Evolutionary conservation across 2,888 invertebrate species (phyloP), one percentile per base, ranked within the genome.

Genomic region (Girardia tigrina): DNA sequence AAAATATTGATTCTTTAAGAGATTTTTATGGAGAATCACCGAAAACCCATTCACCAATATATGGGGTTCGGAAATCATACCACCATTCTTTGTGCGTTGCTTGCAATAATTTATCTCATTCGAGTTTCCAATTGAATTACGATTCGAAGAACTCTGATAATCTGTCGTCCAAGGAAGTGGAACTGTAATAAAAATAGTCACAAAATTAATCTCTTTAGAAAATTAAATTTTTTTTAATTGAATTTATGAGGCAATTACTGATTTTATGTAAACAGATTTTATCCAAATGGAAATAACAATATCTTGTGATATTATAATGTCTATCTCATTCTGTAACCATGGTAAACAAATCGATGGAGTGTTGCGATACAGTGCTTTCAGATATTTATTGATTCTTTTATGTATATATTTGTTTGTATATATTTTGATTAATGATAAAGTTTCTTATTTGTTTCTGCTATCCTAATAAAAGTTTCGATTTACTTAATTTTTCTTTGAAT

Each of bases 111-210:
- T 56, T 56, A 23, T 56, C 56, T 6, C 56, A 56, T n/a, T 56
- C 56, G 23, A 56, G 56, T 56, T 56, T 56, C n/a, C 56, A 56
- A 16, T 56, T 56, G n/a, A 56, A 56, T 56, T 56, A 56, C 56
- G 56, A 56, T 23, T 56, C 56, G 4, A 56, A 56, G 56, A 56
- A 56, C n/a, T 56, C 56, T 56, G 56, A 56, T 16, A 56, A 56
- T n/a, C 23, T 56, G n/a, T 56, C 56, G 56, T 56, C 56, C 56
- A 56, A 56, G n/a, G 56, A 56, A 56, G 56, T 56, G n/a, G 56
- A 56, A 56, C 56, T 56, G n/a, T 56, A 56, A n/a, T n/a, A n/a
- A n/a, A n/a, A 56, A 56, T 56, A 56, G n/a, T 12, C 56, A 56
- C n/a, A 12, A 36, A 36, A 36, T 36, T 36, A 36, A 36, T 36